Percentiles rank a stretch among this genome's conserved stretches.
These are phyloP conservation scores for Tholera decimalis DNA, from an alignment of 2,888 invertebrate genomes.

Conservation along the genomic window DNA sequence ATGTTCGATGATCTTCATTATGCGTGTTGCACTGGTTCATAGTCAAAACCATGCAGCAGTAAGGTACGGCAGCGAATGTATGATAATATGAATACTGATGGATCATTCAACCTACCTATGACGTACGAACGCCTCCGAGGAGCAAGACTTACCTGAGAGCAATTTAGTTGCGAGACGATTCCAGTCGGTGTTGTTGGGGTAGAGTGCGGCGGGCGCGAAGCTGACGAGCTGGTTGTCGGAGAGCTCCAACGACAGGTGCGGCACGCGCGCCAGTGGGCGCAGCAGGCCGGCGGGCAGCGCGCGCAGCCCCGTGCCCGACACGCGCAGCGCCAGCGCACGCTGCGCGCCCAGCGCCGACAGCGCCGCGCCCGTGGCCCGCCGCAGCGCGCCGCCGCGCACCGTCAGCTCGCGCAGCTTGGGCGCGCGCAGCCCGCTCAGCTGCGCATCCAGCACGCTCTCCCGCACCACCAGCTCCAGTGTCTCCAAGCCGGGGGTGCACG, in stretches of 20 bases:
- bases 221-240: slow-evolving; percentile 94
- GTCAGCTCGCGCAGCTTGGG: slow-evolving; percentile 94
- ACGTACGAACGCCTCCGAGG: not conserved
- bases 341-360: slow-evolving; percentile 93
- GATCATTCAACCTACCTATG: not conserved
- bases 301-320: slow-evolving; percentile 93
- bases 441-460: slow-evolving; percentile 93
- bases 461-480: slow-evolving; percentile 91
- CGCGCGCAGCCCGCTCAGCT: slow-evolving; percentile 93
- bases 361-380: slow-evolving; percentile 93
- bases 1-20: not conserved
- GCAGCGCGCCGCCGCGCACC: slow-evolving; percentile 94
- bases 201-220: slow-evolving; percentile 94
- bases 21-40: too few species aligned
- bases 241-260: slow-evolving; percentile 95
- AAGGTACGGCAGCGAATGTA: too few species aligned
- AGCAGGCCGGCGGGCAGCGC: slow-evolving; percentile 94
- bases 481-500: slow-evolving; percentile 72
- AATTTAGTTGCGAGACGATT: slow-evolving; percentile 95
- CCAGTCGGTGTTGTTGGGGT: slow-evolving; percentile 95
- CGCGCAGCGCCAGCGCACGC: slow-evolving; percentile 93
- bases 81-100: too few species aligned
- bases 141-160: slow-evolving; percentile 92
- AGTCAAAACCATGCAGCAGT: too few species aligned
- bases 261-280: slow-evolving; percentile 93